Conservation (phyloP, 2,888 invertebrate genomes). For the Machimus rusticus region DNA sequence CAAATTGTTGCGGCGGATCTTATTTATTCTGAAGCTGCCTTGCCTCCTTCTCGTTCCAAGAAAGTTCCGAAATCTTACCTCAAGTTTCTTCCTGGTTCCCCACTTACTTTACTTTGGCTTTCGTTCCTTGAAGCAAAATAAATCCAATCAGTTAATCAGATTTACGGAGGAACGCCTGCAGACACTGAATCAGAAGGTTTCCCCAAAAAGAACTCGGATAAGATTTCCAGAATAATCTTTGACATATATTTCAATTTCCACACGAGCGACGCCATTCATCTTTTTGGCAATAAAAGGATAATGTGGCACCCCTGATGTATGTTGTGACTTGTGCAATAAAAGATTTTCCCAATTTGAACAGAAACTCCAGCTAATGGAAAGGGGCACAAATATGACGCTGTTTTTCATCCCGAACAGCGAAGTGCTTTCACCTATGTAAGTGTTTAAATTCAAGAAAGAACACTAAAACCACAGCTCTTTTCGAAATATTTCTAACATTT, state of each 20-base stretch:
- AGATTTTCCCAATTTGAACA: not conserved
- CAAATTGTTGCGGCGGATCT: not conserved
- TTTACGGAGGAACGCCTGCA: constrained; percentile 3
- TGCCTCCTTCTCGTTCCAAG: not conserved
- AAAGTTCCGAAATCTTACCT: not conserved
- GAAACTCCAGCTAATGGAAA: not conserved
- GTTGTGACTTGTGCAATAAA: not conserved
- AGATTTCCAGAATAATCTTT: constrained; percentile 3
- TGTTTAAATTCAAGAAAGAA: not conserved
- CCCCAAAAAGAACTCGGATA: not conserved
- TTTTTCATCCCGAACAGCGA: not conserved
- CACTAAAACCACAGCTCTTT: not conserved
- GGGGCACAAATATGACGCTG: not conserved
- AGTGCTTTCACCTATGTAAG: not conserved
- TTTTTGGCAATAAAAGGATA: constrained; percentile 1
- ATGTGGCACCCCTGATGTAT: not conserved
- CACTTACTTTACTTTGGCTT: not conserved
- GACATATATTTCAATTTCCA: constrained; percentile 1
- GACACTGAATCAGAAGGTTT: not conserved
- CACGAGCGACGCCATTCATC: not conserved
- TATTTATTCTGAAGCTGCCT: not conserved
- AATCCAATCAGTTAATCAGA: constrained; percentile 17
- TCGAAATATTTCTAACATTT: not conserved
- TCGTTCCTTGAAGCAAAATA: not conserved
- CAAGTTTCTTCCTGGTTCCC: not conserved